A percentile compares a stretch with the other conserved stretches of the same genome.
These are phyloP conservation scores for Sweltsa coloradensis DNA, from an alignment of 1,140 invertebrate genomes.

Conservation along the genomic window DNA sequence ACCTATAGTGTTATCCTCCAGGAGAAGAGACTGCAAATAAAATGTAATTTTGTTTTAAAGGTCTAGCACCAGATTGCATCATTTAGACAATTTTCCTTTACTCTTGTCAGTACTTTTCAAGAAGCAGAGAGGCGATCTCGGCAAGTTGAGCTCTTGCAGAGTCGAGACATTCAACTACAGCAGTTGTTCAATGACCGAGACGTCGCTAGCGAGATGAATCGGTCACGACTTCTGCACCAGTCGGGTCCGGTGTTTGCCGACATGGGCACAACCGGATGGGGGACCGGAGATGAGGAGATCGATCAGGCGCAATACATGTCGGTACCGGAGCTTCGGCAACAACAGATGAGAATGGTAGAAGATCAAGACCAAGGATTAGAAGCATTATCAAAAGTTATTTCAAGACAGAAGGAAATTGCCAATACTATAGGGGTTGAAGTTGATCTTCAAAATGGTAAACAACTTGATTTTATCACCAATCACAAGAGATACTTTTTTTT, in stretches of 20 bases:
- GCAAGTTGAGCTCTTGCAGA: constrained; percentile 42
- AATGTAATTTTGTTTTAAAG: too few species aligned
- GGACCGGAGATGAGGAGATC: constrained; percentile 23
- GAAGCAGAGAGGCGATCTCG: constrained; percentile 45
- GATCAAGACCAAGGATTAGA: constrained; percentile 69
- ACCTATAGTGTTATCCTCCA: too few species aligned
- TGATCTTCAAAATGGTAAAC: constrained; percentile 61
- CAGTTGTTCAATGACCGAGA: constrained; percentile 35
- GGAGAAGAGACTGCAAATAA: too few species aligned
- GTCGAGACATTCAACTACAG: constrained; percentile 40
- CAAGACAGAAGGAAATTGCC: constrained; percentile 64
- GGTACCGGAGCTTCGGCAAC: constrained; percentile 22
- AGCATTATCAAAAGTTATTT: constrained; percentile 58
- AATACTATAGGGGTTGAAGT: constrained; percentile 63
- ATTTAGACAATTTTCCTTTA: too few species aligned
- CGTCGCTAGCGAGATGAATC: background rate
- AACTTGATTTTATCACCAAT: constrained; percentile 2
- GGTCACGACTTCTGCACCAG: background rate
- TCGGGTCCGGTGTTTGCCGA: constrained; percentile 30
- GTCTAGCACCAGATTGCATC: too few species aligned
- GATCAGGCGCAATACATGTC: constrained; percentile 11
- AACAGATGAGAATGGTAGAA: constrained; percentile 26
- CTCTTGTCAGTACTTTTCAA: constrained; percentile 22
- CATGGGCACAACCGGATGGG: constrained; percentile 33
- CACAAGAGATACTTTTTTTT: constrained; percentile 1